Base-by-base conservation (phyloP, 2,113 vertebrate genomes). In the Platichthys flesus region DNA sequence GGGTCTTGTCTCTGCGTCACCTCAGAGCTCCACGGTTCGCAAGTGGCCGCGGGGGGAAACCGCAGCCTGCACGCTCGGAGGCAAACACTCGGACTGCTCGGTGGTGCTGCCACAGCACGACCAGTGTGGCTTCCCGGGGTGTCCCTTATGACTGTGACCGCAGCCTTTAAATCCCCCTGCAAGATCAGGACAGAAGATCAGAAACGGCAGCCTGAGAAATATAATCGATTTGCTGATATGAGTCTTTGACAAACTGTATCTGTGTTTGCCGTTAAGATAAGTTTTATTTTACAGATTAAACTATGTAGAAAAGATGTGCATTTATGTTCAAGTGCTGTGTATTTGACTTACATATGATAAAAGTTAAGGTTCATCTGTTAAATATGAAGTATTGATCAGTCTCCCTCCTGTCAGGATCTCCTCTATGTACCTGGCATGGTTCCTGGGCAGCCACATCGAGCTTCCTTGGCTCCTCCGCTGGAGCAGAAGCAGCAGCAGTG, bases 401-500 rank as follows among this genome's bases (percentile, higher is more conserved):
- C 35, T 37, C 35, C 35, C 35, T 37, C 35, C 2, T 8, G 15
- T 13, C 45, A 21, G 15, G 51, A 31, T n/a, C 0, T 56, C 8
- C 3, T 16, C 16, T 2, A 20, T 3, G 13, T 87, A 99, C 97
- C 98, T 90, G 97, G 96, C 97, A 99, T 98, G 70, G 96, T 96
- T 9, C 97, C 97, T 0, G 96, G 87, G 67, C 97, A 98, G 64
- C 95, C 96, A 65, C 97, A 99, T 64, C 90, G 95, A 40, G 94
- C 95, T 0, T 95, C 93, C 74, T 97, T 98, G 88, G 95, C 92
- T 4, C 98, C 98, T 52, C 95, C 95, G 0, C 97, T 97, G 67
- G 98, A 99, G 88, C 97, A 99, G 95, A 99, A 98, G 0, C 95
- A 94, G 87, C 97, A 99, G 92, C 97, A 98, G 91, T 98, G 97